Conservation (phyloP, 2,113 vertebrate genomes). For the Chloebia gouldiae region DNA sequence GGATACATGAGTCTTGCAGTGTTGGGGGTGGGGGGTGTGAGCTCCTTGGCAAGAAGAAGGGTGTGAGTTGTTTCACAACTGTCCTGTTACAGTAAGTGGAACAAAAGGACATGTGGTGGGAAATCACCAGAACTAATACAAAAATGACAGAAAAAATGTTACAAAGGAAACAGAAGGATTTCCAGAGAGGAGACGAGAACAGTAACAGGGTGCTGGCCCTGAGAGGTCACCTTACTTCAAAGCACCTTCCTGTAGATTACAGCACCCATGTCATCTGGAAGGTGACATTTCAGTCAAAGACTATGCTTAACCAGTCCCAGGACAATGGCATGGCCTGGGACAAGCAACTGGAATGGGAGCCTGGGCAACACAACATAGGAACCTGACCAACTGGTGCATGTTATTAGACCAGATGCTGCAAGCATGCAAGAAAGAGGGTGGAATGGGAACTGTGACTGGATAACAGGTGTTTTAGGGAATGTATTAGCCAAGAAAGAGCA, state of each 20-base stretch:
- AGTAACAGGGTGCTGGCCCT: not conserved
- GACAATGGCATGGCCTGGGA: rapidly evolving
- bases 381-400: not conserved
- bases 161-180: not conserved
- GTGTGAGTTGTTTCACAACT: not conserved
- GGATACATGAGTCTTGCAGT: not conserved
- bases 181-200: not conserved
- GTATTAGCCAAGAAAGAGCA: not conserved
- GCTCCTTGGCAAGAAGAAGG: not conserved
- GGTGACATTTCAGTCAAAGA: not conserved
- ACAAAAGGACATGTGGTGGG: not conserved
- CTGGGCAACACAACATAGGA: not conserved
- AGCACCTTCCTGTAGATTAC: not conserved
- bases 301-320: not conserved
- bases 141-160: not conserved
- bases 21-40: rapidly evolving
- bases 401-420: not conserved
- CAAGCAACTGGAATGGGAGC: not conserved
- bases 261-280: not conserved
- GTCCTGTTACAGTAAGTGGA: not conserved
- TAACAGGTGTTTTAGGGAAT: not conserved
- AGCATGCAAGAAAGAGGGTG: not conserved
- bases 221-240: not conserved
- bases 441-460: not conserved
- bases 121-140: not conserved